A percentile compares a stretch with the other conserved stretches of the same genome.
Conservation (phyloP, 2,888 invertebrate species). For the Sinopyrophorus schimmeli region DNA sequence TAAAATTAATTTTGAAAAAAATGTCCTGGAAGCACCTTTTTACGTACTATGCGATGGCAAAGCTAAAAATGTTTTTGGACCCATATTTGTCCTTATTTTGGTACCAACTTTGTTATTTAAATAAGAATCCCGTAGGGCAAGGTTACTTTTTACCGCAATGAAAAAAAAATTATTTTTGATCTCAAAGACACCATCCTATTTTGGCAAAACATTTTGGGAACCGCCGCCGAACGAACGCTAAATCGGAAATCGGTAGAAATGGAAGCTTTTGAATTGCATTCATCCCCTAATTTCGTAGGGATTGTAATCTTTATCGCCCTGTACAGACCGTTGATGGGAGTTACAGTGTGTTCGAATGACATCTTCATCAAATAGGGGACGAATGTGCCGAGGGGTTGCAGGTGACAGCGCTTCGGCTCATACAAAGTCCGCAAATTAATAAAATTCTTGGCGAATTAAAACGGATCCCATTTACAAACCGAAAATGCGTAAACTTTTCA, state of each 20-base stretch:
- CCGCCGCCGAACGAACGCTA: too few relatives aligned
- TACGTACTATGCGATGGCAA: too few relatives aligned
- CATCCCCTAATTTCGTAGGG: constrained; percentile 32
- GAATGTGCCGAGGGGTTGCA: constrained; percentile 22
- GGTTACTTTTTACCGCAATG: too few relatives aligned
- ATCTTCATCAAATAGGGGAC: constrained; percentile 34
- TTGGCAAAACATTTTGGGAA: too few relatives aligned
- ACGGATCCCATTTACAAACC: constrained; percentile 5
- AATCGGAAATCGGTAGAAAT: constrained; percentile 24
- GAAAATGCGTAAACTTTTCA: constrained; percentile 6
- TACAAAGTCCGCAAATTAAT: constrained; percentile 23
- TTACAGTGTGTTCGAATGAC: constrained; percentile 31
- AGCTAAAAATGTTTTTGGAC: too few relatives aligned
- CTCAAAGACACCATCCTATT: too few relatives aligned
- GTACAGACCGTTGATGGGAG: constrained; percentile 31
- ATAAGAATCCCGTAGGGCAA: too few relatives aligned
- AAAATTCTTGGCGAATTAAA: constrained; percentile 19
- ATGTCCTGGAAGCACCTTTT: too few relatives aligned
- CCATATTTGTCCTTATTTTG: too few relatives aligned
- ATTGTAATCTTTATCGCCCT: constrained; percentile 34
- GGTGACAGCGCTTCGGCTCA: constrained; percentile 23
- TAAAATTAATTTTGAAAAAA: too few relatives aligned
- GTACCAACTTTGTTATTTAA: too few relatives aligned
- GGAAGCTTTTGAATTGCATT: constrained; percentile 27
- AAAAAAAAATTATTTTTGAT: too few relatives aligned